Evolutionary conservation across 2,797 vertebrate species (phyloP).

Genomic region (Alauda arvensis): DNA sequence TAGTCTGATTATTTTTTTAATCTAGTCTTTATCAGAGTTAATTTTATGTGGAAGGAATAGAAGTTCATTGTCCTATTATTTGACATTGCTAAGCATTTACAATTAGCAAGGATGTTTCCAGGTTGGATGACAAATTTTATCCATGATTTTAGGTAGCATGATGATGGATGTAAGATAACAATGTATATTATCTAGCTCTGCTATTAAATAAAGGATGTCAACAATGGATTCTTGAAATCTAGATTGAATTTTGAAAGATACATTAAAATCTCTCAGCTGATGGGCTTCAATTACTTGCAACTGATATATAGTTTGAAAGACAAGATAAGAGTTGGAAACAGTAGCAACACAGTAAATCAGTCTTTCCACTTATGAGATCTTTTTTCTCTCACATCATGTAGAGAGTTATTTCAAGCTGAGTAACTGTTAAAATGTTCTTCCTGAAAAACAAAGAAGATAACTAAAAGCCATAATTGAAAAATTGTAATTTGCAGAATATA

Average conservation of each 20-base stretch:
- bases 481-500: neutral
- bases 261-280: neutral
- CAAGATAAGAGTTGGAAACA: neutral
- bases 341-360: neutral
- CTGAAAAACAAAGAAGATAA: neutral
- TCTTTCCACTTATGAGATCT: rapidly evolving
- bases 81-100: neutral
- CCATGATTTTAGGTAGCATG: neutral
- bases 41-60: neutral
- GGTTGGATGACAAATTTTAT: neutral
- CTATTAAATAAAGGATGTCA: neutral
- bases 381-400: neutral
- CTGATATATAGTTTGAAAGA: neutral
- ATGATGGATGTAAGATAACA: neutral
- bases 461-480: neutral
- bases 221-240: neutral
- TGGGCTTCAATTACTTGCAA: neutral
- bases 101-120: neutral
- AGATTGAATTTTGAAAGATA: neutral
- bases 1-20: neutral
- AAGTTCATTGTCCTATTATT: neutral
- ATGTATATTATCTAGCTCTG: neutral
- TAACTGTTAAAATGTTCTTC: neutral
- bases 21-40: neutral
- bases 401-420: neutral